Conservation (phyloP, 2,113 vertebrate genomes). For the Platichthys flesus region DNA sequence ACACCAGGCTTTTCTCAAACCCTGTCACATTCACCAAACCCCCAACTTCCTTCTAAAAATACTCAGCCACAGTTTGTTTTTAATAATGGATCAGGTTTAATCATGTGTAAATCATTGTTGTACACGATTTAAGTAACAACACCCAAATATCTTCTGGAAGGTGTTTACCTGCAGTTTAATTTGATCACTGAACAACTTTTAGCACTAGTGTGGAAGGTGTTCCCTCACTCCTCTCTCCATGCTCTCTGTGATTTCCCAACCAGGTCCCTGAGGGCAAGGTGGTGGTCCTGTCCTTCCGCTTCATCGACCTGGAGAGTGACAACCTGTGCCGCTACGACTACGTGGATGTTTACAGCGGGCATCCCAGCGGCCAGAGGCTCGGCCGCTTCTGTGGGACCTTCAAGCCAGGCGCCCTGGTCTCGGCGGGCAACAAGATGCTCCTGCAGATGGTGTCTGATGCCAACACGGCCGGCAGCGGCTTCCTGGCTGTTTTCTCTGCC, state of each 20-base stretch:
- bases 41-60: conserved; percentile 43
- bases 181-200: not conserved
- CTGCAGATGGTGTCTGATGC: conserved; percentile 97
- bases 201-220: not conserved
- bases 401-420: conserved; percentile 92
- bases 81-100: not conserved
- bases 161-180: not conserved
- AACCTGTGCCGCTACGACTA: conserved; percentile 95
- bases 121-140: not conserved
- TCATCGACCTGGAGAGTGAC: conserved; percentile 94
- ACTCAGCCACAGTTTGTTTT: conserved; percentile 14
- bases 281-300: conserved; percentile 93
- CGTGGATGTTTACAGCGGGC: conserved; percentile 93
- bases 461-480: conserved; percentile 96
- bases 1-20: not conserved
- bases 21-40: not conserved
- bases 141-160: not conserved
- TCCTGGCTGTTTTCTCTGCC: conserved; percentile 92
- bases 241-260: conserved; percentile 36
- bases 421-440: conserved; percentile 95
- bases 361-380: conserved; percentile 88
- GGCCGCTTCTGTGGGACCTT: conserved; percentile 96
- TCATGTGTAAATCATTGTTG: not conserved
- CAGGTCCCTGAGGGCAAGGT: conserved; percentile 97
- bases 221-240: not conserved